Base-by-base conservation (phyloP, 2,888 invertebrate species). In the Pharmacophagus antenor region DNA sequence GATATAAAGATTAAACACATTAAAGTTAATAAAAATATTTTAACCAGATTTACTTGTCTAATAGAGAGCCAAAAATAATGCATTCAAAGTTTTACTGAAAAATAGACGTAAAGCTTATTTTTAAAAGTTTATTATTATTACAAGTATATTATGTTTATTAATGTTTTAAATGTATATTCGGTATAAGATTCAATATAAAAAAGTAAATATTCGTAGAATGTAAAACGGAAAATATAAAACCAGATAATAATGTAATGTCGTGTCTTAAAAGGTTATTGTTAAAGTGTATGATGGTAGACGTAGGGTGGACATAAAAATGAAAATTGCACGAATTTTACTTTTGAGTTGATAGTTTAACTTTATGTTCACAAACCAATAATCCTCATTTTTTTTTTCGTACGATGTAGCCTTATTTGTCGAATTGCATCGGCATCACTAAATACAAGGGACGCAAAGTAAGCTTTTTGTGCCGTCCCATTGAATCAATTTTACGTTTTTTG, bases 401-500 rank as follows among this genome's bases (percentile, higher is more conserved):
- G 77, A 85, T 85, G 79, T 84, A 86, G 84, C 81, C 82, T 85
- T 86, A 84, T 86, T 87, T 87, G 82, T 80, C 72, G 79, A 81
- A 71, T 75, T 70, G 74, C 74, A 82, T 85, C 85, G 84, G 84
- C 81, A 77, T 76, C 69, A 71, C 77, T 87, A 86, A 85, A 84
- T 82, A 85, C 77, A 88, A 82, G 82, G 85, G 83, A 82, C 81
- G 80, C 76, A 82, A 79, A 78, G 72, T 73, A 72, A 66, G 73
- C 77, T 87, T 88, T 89, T 88, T 88, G 80, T 77, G 75, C 64
- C 71, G 73, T 72, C 74, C 81, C 77, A 81, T 80, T 85, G 86
- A 85, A 85, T 87, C 83, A 85, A 85, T 86, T 87, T 82, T 73
- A 69, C 61, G 70, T 84, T 88, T 89, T 88, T 89, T 88, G 82